Evolutionary conservation across 92 coral and sea anemone genomes (phyloP), one percentile per base, ranked within the genome.

Genomic region (Porites evermanni): DNA sequence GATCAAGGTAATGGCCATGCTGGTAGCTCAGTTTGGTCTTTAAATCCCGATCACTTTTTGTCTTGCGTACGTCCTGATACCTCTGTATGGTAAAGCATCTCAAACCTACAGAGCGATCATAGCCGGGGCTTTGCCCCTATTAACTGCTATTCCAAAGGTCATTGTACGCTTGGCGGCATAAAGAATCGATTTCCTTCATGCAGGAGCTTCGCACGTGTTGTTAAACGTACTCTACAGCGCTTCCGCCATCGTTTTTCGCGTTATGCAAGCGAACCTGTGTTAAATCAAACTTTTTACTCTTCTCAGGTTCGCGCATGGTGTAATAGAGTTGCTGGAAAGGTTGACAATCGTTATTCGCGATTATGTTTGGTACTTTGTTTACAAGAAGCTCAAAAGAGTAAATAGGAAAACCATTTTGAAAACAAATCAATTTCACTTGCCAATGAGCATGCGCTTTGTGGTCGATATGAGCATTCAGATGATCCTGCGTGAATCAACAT

Each of bases 381-480:
- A 90, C 54, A 87, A 84, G n/a, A 29, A 29, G 32, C 17, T 88
- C 5, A 53, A 74, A 7, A 70, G 56, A 17, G 64, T 21, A 21
- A 21, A 21, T 21, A 26, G 85, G 20, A 29, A 67, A 5, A 66
- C 54, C 3, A 68, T 18, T 58, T 70, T 78, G 2, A 87, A 64
- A 12, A 65, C 69, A 13, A 67, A 29, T 6, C 76, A 85, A 72
- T 80, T 78, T 24, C 88, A 89, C 67, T 72, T 79, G 2, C 95
- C 96, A 13, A 60, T 91, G 14, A 94, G 94, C 87, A 81, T 89
- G 77, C 91, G 98, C 21, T 82, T 95, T 12, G 82, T 85, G 2
- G 93, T 96, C 16, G 98, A 93, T 72, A 18, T 89, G 12, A 87
- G 90, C 72, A 80, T 95, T 51, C 95, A 93, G 80, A 67, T 91